A percentile compares a stretch with the other conserved stretches of the same genome.
Evolutionary conservation across 1,140 invertebrate genomes (phyloP).

Genomic region (Microplitis demolitor): DNA sequence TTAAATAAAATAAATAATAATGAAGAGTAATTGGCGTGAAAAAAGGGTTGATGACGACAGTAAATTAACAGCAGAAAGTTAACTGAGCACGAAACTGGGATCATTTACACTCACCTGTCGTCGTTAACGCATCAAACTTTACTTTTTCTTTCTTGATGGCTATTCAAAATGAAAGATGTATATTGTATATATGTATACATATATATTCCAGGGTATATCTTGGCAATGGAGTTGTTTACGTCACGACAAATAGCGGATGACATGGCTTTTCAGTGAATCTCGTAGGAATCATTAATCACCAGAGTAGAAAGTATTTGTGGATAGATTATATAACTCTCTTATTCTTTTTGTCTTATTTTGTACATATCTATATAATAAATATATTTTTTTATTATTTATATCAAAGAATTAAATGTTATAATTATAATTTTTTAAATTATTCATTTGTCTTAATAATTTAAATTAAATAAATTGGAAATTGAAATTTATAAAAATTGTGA

Average conservation of each 20-base stretch:
- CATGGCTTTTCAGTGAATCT: constrained; percentile 41
- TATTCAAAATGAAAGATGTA: constrained; percentile 2
- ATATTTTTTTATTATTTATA: too few species aligned
- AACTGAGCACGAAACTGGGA: background rate
- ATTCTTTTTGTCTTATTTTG: background rate
- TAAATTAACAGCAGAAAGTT: constrained; percentile 6
- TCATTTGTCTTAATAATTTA: too few species aligned
- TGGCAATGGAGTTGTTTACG: constrained; percentile 42
- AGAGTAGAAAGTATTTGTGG: background rate
- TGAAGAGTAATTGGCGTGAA: background rate
- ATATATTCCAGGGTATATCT: background rate
- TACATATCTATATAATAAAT: too few species aligned
- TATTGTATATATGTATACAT: background rate
- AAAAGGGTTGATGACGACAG: background rate
- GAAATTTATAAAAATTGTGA: too few species aligned
- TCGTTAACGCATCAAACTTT: constrained; percentile 24
- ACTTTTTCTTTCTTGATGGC: background rate
- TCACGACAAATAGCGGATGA: constrained; percentile 45
- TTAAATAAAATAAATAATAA: background rate
- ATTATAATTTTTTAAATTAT: too few species aligned
- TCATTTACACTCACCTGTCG: constrained; percentile 31
- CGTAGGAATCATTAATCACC: constrained; percentile 54
- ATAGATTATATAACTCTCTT: background rate
- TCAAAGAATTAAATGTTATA: too few species aligned
- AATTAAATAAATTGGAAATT: too few species aligned